phyloP scores from a whole-genome alignment of 2,797 vertebrate species.

The Cuniculus paca region DNA sequence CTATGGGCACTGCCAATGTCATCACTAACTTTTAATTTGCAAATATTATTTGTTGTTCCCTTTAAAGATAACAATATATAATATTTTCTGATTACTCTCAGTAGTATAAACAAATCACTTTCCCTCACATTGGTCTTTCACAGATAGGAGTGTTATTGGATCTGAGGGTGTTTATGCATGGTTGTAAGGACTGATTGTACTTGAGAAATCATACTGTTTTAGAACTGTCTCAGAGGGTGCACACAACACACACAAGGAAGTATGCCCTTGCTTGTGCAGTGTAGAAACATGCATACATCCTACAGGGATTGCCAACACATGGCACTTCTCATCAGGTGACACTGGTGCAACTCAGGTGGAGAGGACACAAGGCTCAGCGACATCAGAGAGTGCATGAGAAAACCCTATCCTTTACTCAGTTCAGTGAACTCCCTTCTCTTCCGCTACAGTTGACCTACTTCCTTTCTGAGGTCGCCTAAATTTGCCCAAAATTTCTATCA shows the following conservation, averaged over 20 bases:
- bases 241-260: conserved; percentile 4
- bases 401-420: background rate
- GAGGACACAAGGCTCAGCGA: rapidly evolving
- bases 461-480: background rate
- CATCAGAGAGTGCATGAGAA: rapidly evolving
- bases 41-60: conserved; percentile 59
- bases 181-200: conserved; percentile 53
- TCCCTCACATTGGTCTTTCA: conserved; percentile 71
- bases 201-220: conserved; percentile 67
- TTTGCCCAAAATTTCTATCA: background rate
- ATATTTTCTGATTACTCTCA: conserved; percentile 64
- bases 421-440: background rate
- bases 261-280: background rate
- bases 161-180: conserved; percentile 76
- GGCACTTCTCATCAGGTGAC: conserved; percentile 47
- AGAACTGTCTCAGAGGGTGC: conserved; percentile 1
- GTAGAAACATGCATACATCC: background rate
- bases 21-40: conserved; percentile 38
- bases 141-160: conserved; percentile 77
- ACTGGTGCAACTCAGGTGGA: background rate
- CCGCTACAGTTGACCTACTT: background rate
- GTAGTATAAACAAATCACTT: conserved; percentile 71
- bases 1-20: background rate
- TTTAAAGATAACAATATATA: conserved; percentile 60
- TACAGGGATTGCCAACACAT: background rate